Evolutionary conservation across 2,113 vertebrate genomes (phyloP), one percentile per base, ranked within the genome.

Genomic region (Sapajus apella): DNA sequence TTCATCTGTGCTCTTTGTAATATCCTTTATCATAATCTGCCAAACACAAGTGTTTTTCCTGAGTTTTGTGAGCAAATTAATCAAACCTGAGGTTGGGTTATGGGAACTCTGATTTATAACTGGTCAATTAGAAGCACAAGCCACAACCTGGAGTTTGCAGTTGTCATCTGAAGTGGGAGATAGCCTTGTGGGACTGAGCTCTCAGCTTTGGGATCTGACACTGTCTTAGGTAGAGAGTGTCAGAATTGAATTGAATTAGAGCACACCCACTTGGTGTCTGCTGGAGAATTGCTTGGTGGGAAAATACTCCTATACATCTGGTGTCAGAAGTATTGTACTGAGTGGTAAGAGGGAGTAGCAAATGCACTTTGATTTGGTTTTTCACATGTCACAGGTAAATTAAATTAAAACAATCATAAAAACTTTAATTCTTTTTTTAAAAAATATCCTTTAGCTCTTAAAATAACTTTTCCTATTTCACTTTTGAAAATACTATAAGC

Each of bases 401-500:
- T 50, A 45, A 55, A 93, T 50, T 50, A 45, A 55, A 58, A 76
- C 76, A 12, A 32, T 87, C 64, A 56, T 82, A 93, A 90, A 70
- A 61, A 58, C 17, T 47, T 75, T 66, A 76, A 83, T 83, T 95
- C n/a, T 68, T 73, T 80, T 68, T 84, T 79, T 66, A 0, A 8
- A 13, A 7, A 47, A 84, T 40, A 82, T 37, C 43, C 14, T 9
- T 66, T 77, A 64, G 12, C 79, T 56, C 96, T 96, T 43, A 72
- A 92, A 77, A 56, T 92, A 82, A 40, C 3, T 47, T 16, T 70
- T 89, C 52, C 37, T 47, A 66, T 92, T 97, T 94, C 35, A 61
- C 45, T 92, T 96, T 93, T 87, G 75, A 95, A 77, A 93, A 82
- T 30, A 77, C 21, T 76, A 0, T 77, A 56, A 91, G 56, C 81